phyloP scores from a whole-genome alignment of 1,140 invertebrate genomes.

The Nymphalis io region DNA sequence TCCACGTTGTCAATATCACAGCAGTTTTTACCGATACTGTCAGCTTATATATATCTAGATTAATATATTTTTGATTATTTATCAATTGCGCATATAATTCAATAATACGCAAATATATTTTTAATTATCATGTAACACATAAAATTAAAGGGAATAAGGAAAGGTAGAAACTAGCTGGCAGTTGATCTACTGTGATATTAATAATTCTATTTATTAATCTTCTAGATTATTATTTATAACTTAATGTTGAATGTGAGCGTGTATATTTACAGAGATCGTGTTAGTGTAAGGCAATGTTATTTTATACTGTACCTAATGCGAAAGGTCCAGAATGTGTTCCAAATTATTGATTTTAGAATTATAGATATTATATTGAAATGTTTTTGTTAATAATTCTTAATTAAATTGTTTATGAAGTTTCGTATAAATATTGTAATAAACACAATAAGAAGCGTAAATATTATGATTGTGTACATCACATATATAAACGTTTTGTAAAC shows the following conservation, averaged over 20 bases:
- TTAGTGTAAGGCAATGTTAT: conserved; percentile 68
- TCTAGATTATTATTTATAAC: conserved; percentile 72
- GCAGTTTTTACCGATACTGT: conserved; percentile 70
- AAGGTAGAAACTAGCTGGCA: conserved; percentile 60
- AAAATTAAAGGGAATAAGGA: conserved; percentile 17
- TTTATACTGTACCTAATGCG: conserved; percentile 66
- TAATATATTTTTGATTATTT: conserved; percentile 27
- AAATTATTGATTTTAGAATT: conserved; percentile 65
- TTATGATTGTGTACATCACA: conserved; percentile 49
- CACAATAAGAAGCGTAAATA: conserved; percentile 19
- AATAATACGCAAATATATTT: conserved; percentile 19
- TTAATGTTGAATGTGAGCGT: conserved; percentile 64
- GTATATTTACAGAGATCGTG: conserved; percentile 66
- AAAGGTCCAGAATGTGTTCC: conserved; percentile 74
- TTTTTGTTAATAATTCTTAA: conserved; percentile 54
- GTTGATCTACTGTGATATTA: conserved; percentile 79
- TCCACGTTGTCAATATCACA: conserved; percentile 77
- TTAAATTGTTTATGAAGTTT: conserved; percentile 36
- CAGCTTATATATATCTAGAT: conserved; percentile 44
- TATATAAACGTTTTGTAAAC: conserved; percentile 42
- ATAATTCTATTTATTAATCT: conserved; percentile 76
- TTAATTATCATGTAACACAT: conserved; percentile 17
- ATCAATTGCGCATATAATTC: conserved; percentile 13
- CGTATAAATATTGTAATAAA: conserved; percentile 27
- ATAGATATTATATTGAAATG: conserved; percentile 55